phyloP scores from a whole-genome alignment of 1,140 invertebrate genomes.

The Euura lappo region DNA sequence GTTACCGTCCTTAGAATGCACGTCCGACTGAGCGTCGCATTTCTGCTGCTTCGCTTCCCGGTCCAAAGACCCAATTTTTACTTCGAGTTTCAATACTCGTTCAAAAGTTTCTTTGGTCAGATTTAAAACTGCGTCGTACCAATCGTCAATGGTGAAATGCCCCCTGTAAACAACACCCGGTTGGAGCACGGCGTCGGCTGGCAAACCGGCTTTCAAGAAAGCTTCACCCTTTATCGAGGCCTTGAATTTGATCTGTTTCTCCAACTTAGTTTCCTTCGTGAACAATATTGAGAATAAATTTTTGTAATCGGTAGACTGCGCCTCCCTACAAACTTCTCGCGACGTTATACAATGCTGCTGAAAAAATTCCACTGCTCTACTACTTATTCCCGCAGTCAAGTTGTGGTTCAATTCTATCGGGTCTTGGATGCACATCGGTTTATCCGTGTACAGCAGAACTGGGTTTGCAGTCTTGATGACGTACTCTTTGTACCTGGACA shows the following conservation, averaged over 20 bases:
- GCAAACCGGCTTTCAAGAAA: slow-evolving; percentile 27
- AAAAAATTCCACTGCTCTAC: slow-evolving; percentile 30
- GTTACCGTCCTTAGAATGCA: slow-evolving; percentile 39
- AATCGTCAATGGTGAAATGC: slow-evolving; percentile 28
- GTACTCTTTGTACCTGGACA: slow-evolving; percentile 56
- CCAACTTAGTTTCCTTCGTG: neutral
- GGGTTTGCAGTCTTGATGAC: slow-evolving; percentile 37
- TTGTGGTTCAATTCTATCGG: slow-evolving; percentile 68
- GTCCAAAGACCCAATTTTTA: slow-evolving; percentile 27
- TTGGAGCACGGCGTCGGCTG: slow-evolving; percentile 26
- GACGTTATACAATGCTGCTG: slow-evolving; percentile 34
- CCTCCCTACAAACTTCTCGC: slow-evolving; percentile 29
- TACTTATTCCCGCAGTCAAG: slow-evolving; percentile 46
- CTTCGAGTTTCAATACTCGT: slow-evolving; percentile 41
- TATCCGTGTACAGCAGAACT: slow-evolving; percentile 45
- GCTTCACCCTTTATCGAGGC: slow-evolving; percentile 17
- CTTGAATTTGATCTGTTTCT: slow-evolving; percentile 11
- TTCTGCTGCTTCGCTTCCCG: slow-evolving; percentile 45
- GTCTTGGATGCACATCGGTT: slow-evolving; percentile 66
- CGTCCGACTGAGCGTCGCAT: slow-evolving; percentile 40
- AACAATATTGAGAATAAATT: slow-evolving; percentile 37
- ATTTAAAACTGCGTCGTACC: slow-evolving; percentile 33
- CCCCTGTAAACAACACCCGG: slow-evolving; percentile 25
- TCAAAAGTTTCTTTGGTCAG: slow-evolving; percentile 43
- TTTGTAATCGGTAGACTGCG: slow-evolving; percentile 26